phyloP scores from a whole-genome alignment of 2,113 vertebrate species.

The Corydoras maculifer region DNA sequence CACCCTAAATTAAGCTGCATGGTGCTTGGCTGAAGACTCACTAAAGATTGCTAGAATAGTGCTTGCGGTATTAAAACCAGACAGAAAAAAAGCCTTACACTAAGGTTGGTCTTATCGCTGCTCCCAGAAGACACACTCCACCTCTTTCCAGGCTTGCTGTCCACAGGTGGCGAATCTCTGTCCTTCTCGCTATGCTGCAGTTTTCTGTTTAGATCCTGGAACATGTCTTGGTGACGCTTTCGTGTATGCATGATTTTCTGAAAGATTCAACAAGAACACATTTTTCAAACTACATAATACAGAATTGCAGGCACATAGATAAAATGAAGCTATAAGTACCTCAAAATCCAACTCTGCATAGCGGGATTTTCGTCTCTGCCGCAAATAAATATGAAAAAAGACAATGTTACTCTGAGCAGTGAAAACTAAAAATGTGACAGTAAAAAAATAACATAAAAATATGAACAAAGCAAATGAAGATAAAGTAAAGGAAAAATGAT shows the following conservation, averaged over 20 bases:
- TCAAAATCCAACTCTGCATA: constrained; percentile 98
- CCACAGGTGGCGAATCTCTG: constrained; percentile 81
- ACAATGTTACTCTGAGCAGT: constrained; percentile 8
- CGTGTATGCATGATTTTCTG: constrained; percentile 99
- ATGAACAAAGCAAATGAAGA: too few relatives aligned
- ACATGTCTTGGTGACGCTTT: constrained; percentile 99
- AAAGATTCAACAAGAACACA: constrained; percentile 52
- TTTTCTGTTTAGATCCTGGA: constrained; percentile 97
- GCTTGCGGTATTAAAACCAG: constrained; percentile 8
- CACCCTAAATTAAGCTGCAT: too few relatives aligned
- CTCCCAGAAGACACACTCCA: constrained; percentile 77
- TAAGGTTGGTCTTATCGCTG: constrained; percentile 78
- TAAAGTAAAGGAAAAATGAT: too few relatives aligned
- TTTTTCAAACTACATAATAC: not conserved
- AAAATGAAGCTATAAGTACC: constrained; percentile 68
- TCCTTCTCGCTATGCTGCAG: constrained; percentile 89
- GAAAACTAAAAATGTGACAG: too few relatives aligned
- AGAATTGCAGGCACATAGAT: constrained; percentile 7
- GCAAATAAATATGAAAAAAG: constrained; percentile 52
- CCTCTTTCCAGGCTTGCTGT: constrained; percentile 79
- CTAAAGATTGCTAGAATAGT: not conserved
- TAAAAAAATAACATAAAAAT: too few relatives aligned
- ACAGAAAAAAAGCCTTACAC: constrained; percentile 53
- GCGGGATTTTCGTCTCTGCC: constrained; percentile 94
- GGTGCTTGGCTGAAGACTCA: too few relatives aligned